A percentile compares a stretch with the other conserved stretches of the same genome.
These are phyloP conservation scores for Mus pahari DNA, from an alignment of 2,113 vertebrate species.

Conservation along the genomic window DNA sequence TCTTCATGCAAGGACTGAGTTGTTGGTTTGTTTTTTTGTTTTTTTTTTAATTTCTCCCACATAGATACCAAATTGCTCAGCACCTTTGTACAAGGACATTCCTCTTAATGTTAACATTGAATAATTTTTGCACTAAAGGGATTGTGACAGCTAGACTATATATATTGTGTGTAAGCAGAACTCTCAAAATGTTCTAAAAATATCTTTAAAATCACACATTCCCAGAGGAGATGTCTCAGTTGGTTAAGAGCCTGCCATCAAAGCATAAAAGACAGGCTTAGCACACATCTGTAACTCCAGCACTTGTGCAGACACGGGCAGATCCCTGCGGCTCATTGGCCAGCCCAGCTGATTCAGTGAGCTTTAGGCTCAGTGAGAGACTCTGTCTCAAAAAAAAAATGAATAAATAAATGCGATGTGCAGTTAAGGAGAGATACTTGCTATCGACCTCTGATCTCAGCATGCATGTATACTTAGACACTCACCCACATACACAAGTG, in stretches of 20 bases:
- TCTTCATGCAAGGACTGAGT: neutral
- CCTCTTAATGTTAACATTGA: neutral
- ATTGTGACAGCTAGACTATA: no score
- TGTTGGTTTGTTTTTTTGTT: neutral
- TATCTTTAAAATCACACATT: neutral
- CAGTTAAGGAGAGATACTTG: neutral
- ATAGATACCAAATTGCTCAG: neutral
- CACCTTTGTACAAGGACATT: neutral
- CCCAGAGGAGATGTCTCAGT: neutral
- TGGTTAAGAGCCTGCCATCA: neutral
- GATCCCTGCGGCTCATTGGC: neutral
- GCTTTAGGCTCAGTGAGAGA: neutral
- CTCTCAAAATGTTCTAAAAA: neutral
- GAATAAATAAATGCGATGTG: neutral
- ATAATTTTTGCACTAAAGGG: neutral
- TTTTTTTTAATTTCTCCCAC: neutral
- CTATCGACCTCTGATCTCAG: neutral
- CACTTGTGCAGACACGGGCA: neutral
- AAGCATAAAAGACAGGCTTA: neutral
- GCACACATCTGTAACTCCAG: neutral
- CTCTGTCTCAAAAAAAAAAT: neutral
- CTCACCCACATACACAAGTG: neutral
- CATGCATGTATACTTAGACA: neutral
- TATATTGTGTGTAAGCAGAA: accelerated
- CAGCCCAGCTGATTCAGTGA: neutral